phyloP scores from a whole-genome alignment of 2,888 invertebrate genomes.

The Caenorhabditis becei region DNA sequence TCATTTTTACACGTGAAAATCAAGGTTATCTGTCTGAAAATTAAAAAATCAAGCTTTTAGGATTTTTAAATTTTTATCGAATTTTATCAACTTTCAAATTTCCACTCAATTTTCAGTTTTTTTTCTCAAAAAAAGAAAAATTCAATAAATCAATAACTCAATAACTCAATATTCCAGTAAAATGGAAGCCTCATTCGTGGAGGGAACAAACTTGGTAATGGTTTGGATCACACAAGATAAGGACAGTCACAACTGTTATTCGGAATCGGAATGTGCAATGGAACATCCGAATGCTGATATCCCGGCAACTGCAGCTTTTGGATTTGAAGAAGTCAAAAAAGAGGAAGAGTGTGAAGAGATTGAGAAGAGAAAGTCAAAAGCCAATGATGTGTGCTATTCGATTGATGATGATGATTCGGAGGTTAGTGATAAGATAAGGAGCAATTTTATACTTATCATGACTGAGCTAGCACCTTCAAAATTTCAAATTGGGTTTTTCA shows the following conservation, averaged over 20 bases:
- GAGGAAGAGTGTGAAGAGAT: slow-evolving; percentile 39
- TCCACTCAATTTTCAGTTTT: neutral
- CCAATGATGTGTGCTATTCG: slow-evolving; percentile 62
- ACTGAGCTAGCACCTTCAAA: too few relatives aligned
- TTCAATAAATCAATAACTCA: neutral
- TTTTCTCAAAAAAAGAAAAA: neutral
- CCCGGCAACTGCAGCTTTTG: slow-evolving; percentile 63
- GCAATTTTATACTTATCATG: too few relatives aligned
- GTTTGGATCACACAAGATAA: slow-evolving; percentile 77
- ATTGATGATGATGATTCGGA: slow-evolving; percentile 61
- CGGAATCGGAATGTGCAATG: slow-evolving; percentile 74
- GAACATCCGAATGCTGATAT: slow-evolving; percentile 33
- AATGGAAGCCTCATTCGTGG: slow-evolving; percentile 78
- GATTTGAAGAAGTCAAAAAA: slow-evolving; percentile 62
- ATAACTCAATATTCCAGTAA: slow-evolving; percentile 65
- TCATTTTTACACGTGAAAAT: too few relatives aligned
- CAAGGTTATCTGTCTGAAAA: too few relatives aligned
- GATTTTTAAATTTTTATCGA: too few relatives aligned
- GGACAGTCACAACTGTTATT: slow-evolving; percentile 74
- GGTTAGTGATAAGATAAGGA: slow-evolving; percentile 1
- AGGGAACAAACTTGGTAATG: slow-evolving; percentile 78
- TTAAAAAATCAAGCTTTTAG: too few relatives aligned
- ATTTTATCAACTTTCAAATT: neutral
- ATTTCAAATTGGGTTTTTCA: too few relatives aligned
- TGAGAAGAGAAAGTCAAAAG: slow-evolving; percentile 51